These are phyloP conservation scores for Phyllotis vaccarum DNA, from an alignment of 2,797 vertebrate genomes.

Conservation along the genomic window DNA sequence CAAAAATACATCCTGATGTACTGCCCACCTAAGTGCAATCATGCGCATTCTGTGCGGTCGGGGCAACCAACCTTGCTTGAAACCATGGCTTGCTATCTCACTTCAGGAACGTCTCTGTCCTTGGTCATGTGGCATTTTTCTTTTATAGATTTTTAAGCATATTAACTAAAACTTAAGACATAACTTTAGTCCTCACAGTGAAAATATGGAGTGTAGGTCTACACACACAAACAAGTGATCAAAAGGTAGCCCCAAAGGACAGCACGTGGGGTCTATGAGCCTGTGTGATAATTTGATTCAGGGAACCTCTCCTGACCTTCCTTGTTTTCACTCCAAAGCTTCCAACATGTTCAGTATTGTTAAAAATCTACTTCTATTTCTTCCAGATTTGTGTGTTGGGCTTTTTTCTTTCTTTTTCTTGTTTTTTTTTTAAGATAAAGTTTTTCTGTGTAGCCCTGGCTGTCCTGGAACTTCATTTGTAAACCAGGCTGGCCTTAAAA, in stretches of 20 bases:
- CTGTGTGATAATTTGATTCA: background rate
- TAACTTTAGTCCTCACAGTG: background rate
- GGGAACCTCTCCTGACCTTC: background rate
- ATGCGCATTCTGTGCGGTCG: background rate
- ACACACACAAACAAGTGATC: background rate
- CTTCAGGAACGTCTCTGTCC: background rate
- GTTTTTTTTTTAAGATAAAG: background rate
- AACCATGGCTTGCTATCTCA: background rate
- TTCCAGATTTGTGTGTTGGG: background rate
- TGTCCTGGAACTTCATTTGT: background rate
- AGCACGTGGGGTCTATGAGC: background rate
- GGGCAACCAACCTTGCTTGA: background rate
- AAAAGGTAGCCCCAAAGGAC: background rate
- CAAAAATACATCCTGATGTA: background rate
- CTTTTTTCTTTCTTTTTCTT: too few relatives aligned
- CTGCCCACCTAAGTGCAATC: background rate
- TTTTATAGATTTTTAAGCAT: background rate
- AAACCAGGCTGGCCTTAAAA: background rate
- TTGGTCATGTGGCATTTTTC: background rate
- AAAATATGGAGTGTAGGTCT: background rate
- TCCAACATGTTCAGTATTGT: background rate
- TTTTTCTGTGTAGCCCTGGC: background rate
- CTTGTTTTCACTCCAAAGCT: background rate
- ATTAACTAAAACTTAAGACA: background rate
- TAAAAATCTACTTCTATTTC: background rate